These are phyloP conservation scores for Paramisgurnus dabryanus DNA, from an alignment of 2,113 vertebrate genomes.

Conservation along the genomic window DNA sequence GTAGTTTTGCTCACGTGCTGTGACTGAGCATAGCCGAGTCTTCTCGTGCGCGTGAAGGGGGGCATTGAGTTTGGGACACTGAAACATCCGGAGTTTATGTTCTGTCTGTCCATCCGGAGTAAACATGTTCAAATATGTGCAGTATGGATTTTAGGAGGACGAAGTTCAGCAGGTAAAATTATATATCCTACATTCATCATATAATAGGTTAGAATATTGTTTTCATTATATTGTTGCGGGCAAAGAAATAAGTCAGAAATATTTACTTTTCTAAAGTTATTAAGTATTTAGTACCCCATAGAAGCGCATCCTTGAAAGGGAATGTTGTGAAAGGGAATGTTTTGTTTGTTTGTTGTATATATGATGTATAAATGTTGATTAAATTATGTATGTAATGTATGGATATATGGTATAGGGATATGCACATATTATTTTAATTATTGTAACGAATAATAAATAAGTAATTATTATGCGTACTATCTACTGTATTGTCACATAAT, in stretches of 20 bases:
- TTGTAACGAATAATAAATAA: no score
- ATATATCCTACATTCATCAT: not conserved
- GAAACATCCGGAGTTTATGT: slow-evolving; percentile 44
- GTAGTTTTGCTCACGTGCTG: slow-evolving; percentile 5
- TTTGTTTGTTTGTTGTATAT: no score
- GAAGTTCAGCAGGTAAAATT: slow-evolving; percentile 84
- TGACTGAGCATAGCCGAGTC: not conserved
- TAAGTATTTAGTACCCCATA: not conserved
- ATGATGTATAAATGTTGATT: no score
- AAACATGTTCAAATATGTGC: slow-evolving; percentile 39
- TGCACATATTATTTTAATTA: no score
- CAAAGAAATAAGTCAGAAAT: not conserved
- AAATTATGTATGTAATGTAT: no score
- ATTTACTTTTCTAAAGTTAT: not conserved
- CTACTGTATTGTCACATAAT: not conserved
- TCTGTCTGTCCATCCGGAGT: slow-evolving; percentile 39
- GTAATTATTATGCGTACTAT: no score
- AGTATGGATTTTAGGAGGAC: slow-evolving; percentile 89
- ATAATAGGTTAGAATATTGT: not conserved
- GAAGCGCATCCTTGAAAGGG: not conserved
- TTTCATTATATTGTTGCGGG: not conserved
- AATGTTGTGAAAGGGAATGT: no score
- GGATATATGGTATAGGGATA: no score
- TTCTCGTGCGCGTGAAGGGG: not conserved
- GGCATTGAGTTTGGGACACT: not conserved